Conservation (phyloP, 2,113 vertebrate genomes). For the Corvus hawaiiensis region DNA sequence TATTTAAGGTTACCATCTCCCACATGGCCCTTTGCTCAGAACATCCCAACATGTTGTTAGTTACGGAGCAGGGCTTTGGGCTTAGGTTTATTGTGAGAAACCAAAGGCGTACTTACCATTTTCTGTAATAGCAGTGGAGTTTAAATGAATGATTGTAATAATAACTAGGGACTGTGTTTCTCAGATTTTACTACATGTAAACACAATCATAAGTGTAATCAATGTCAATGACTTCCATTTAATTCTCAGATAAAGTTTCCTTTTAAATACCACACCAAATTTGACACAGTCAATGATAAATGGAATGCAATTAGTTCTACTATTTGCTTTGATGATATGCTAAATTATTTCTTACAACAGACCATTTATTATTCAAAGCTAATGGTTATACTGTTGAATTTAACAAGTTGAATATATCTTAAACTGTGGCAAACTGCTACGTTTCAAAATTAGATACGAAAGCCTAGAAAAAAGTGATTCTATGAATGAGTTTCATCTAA, state of each 20-base stretch:
- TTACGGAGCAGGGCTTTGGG: background rate
- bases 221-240: conserved; percentile 30
- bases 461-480: background rate
- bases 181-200: background rate
- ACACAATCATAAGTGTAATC: background rate
- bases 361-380: conserved; percentile 43
- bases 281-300: conserved; percentile 35
- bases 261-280: conserved; percentile 39
- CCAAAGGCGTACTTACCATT: background rate
- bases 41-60: background rate
- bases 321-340: conserved; percentile 56
- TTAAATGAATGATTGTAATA: background rate
- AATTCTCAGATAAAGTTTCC: conserved; percentile 29
- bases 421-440: conserved; percentile 11
- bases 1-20: background rate
- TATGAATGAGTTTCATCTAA: background rate
- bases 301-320: conserved; percentile 55
- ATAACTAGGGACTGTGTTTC: background rate
- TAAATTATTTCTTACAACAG: conserved; percentile 62
- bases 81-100: background rate
- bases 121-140: background rate
- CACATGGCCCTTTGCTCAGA: background rate
- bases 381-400: conserved; percentile 5
- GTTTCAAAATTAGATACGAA: background rate
- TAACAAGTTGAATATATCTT: conserved; percentile 10